Percentiles rank a stretch among this genome's conserved stretches.
These are phyloP conservation scores for Agrochola lychnidis DNA, from an alignment of 2,888 invertebrate species.

Conservation along the genomic window DNA sequence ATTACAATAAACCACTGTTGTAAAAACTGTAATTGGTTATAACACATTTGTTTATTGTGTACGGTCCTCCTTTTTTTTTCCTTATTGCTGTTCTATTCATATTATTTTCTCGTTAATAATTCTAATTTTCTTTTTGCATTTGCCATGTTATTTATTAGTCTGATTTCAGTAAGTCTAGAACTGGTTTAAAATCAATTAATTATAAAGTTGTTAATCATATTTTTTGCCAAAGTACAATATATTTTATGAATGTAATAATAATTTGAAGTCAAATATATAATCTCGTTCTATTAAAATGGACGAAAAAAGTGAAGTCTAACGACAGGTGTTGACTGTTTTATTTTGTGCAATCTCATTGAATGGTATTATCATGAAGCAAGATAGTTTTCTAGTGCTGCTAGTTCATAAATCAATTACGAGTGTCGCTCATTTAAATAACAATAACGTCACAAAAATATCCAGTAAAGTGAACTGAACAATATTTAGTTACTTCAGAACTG, in stretches of 20 bases:
- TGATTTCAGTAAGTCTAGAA: constrained; percentile 16
- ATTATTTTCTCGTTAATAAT: constrained; percentile 32
- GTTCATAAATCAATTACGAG: constrained; percentile 68
- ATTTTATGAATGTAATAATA: constrained; percentile 46
- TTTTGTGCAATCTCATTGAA: constrained; percentile 41
- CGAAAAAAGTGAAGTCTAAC: constrained; percentile 38
- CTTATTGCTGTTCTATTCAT: constrained; percentile 56
- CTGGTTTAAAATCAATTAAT: constrained; percentile 39
- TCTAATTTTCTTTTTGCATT: constrained; percentile 35
- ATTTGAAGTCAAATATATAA: constrained; percentile 55
- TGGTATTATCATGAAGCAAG: constrained; percentile 33
- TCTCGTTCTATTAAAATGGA: constrained; percentile 28
- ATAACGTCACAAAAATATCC: constrained; percentile 79
- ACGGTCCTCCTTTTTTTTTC: constrained; percentile 46
- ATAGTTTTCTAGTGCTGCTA: constrained; percentile 27
- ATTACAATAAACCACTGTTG: constrained; percentile 65
- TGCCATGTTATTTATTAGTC: constrained; percentile 25
- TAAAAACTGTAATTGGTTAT: constrained; percentile 57
- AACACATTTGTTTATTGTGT: constrained; percentile 59
- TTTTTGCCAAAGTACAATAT: constrained; percentile 34
- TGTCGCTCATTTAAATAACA: constrained; percentile 70
- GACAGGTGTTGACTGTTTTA: constrained; percentile 48
- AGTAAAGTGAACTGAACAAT: constrained; percentile 76
- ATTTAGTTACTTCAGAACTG: constrained; percentile 83
- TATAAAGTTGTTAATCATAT: constrained; percentile 38